Base-by-base conservation (phyloP, 37 sponge, comb jelly and placozoan genomes). In the Ephydatia muelleri region DNA sequence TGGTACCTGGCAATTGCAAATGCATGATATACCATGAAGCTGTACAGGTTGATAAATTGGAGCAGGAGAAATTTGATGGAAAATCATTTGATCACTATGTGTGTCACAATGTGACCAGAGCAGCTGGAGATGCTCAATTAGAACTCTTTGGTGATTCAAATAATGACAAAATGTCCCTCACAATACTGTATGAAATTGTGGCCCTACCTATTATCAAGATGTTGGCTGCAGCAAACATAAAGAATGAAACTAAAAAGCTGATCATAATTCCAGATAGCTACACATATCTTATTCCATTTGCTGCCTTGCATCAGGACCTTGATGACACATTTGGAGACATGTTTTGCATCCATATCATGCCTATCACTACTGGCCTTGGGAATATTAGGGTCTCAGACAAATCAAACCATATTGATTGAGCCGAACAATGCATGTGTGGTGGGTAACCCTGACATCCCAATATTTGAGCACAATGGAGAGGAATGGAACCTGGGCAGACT, bases 391-490 rank as follows among this genome's bases (percentile, higher is more conserved):
- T 11, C 57, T 14, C 12, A 57, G 16, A 57, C 16, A 11, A 14
- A 57, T 57, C 77, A 80, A 19, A 5, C 29, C 13, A 19, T 88
- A 5, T 88, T 88, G 38, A 66, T 36, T 73, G 80, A 83, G 26
- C 5, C 29, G 5, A 66, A 78, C 0, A 29, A 47, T 21, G 38
- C 88, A 23, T 80, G 85, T 65, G 72, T 93, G 30, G 90, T 93
- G 8, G 93, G 93, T 32, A 83, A 93, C 47, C 93, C 93, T 31
- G 73, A 83, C 70, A 93, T 86, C 27, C 93, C 93, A 25, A 33
- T 72, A 70, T 89, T 93, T 65, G 65, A 39, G 23, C 65, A 86
- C 67, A 79, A 89, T 27, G 43, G 34, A 4, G 83, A 81, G 23
- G 67, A 77, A 65, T 83, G 90, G 80, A 76, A 32, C 31, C 81